Conservation (phyloP, 64 coral and sea anemone species). For the Porites lutea region DNA sequence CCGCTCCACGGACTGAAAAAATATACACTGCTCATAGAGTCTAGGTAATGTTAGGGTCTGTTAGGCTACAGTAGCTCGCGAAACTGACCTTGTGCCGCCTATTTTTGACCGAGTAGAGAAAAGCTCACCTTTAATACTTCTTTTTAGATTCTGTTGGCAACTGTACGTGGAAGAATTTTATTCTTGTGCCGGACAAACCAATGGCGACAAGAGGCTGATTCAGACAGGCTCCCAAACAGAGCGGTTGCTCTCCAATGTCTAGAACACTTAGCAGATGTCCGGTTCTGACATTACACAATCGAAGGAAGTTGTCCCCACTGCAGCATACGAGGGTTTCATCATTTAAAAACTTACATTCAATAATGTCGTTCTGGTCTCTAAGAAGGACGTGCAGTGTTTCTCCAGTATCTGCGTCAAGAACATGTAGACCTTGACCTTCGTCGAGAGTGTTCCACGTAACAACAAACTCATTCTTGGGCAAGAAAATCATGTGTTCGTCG, state of each 20-base stretch:
- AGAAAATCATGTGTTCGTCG: not conserved
- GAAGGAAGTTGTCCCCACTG: not conserved
- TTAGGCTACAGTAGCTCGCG: too few species aligned
- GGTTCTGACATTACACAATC: constrained; percentile 8
- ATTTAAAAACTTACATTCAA: constrained; percentile 21
- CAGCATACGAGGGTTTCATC: not conserved
- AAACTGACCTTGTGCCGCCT: not conserved
- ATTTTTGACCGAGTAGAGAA: not conserved
- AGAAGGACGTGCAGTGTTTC: not conserved
- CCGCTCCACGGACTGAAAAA: too few species aligned
- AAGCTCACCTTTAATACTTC: too few species aligned
- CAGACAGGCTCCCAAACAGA: constrained; percentile 5
- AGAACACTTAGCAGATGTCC: not conserved
- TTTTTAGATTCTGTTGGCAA: not conserved
- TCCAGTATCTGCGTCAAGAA: not conserved
- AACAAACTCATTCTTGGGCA: not conserved
- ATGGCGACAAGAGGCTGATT: not conserved
- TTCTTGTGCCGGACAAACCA: not conserved
- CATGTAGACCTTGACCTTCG: not conserved
- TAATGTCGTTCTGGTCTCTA: not conserved
- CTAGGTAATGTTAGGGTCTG: too few species aligned
- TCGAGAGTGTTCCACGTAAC: not conserved
- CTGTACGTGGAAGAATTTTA: constrained; percentile 7
- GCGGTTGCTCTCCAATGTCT: not conserved
- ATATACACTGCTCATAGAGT: too few species aligned